Evolutionary conservation across 53 echinoderm and acorn worm genomes (phyloP), one percentile per base, ranked within the genome.

Genomic region (Antedon mediterranea): DNA sequence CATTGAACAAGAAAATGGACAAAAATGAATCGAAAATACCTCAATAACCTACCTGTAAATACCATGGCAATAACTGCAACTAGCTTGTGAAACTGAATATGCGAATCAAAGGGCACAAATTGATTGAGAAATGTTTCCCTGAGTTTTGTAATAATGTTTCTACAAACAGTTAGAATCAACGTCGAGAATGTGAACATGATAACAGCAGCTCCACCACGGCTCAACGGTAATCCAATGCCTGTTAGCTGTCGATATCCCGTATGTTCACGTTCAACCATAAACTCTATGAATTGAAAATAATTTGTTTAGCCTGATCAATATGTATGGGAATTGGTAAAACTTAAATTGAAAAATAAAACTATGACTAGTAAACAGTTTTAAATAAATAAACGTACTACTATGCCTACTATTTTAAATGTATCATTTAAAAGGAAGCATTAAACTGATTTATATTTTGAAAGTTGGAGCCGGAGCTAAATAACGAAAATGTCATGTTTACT

Each of bases 61-160:
- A 79, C 30, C 1, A 90, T 31, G 20, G 84, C 79, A n/a, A 78
- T 78, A 75, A 42, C 78, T 0, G 90, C 90, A 32, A 90, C 34
- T 14, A 87, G 43, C 70, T 90, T 90, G 74, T 90, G 90, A 34
- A 90, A 87, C 29, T 72, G 31, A 27, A 87, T 80, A 28, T 79
- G 31, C 7, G 87, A 81, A 73, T 90, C 90, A 78, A 90, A 79
- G 4, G 90, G 90, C 5, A 90, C 71, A 71, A 87, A 90, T 71
- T 84, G 84, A 73, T 78, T 72, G 11, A 87, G 70, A 33, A 90
- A 81, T 18, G 90, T 90, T 75, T 86, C 87, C 33, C 90, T 78
- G 6, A 90, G 78, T 29, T 76, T 78, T 32, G 90, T 90, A 30
- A 84, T 84, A 31, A 84, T 81, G 33, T 90, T 90, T 9, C 90